Evolutionary conservation across 2,797 vertebrate genomes (phyloP).

Genomic region (Tapirus indicus): DNA sequence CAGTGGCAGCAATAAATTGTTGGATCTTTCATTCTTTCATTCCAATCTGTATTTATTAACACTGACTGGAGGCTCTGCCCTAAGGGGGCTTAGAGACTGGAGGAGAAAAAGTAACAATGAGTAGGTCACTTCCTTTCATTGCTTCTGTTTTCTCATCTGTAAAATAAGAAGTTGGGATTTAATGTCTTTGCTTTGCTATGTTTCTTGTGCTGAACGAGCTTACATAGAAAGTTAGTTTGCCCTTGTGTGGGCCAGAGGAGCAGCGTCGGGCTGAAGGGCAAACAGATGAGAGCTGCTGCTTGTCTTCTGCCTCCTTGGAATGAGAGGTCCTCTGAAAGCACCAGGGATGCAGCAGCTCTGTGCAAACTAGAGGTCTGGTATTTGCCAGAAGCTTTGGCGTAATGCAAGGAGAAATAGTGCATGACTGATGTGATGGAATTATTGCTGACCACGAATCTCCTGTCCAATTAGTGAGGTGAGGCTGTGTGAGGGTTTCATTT

Average conservation of each 20-base stretch:
- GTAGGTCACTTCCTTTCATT: not conserved
- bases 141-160: not conserved
- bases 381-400: conserved; percentile 38
- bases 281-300: not conserved
- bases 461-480: conserved; percentile 40
- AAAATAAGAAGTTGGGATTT: not conserved
- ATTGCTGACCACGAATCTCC: conserved; percentile 22
- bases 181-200: not conserved
- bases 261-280: not conserved
- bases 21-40: not conserved
- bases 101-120: not conserved
- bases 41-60: not conserved
- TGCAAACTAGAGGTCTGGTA: not conserved
- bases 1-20: not conserved
- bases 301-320: not conserved
- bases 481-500: not conserved
- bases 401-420: conserved; percentile 58
- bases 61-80: not conserved
- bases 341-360: not conserved
- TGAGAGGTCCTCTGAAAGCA: not conserved
- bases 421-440: conserved; percentile 44
- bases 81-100: not conserved
- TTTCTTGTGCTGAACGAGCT: not conserved
- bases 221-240: not conserved
- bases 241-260: not conserved